Percentiles rank a stretch among this genome's conserved stretches.
These are phyloP conservation scores for Metalampra italica DNA, from an alignment of 2,888 invertebrate species.

Conservation along the genomic window DNA sequence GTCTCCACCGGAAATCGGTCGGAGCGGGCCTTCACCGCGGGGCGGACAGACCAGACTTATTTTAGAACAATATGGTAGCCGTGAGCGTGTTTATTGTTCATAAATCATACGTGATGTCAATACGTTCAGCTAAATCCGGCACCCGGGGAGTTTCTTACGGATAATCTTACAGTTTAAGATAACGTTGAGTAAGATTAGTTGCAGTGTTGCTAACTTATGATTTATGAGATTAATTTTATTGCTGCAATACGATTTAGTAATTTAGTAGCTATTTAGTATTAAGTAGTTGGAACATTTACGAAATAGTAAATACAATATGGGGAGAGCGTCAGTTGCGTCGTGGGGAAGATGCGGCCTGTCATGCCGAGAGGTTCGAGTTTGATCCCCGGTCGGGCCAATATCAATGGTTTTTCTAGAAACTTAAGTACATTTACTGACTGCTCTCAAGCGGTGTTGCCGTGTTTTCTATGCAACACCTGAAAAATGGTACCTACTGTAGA, in stretches of 20 bases:
- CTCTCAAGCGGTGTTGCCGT: no score
- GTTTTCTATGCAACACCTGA: no score
- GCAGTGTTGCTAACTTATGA: not conserved
- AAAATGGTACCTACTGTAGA: no score
- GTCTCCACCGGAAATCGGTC: constrained; percentile 4
- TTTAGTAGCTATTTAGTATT: no score
- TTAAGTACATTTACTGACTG: no score
- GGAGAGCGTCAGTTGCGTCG: no score
- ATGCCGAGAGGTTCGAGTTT: no score
- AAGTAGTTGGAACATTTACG: no score
- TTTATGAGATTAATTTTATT: not conserved
- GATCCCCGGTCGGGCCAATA: no score
- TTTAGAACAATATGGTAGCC: constrained; percentile 45
- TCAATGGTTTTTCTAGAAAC: no score
- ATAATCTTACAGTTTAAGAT: constrained; percentile 2
- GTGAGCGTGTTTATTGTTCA: constrained; percentile 49
- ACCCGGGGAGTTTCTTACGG: constrained; percentile 5
- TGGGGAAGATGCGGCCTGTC: no score
- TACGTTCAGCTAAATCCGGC: constrained; percentile 42
- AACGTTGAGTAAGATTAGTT: not conserved
- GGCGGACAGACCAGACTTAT: constrained; percentile 24
- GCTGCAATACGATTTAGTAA: not conserved
- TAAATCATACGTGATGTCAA: constrained; percentile 65
- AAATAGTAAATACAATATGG: no score
- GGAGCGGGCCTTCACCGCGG: constrained; percentile 13